phyloP scores from a whole-genome alignment of 2,888 invertebrate genomes.

The Heteromyza rotundicornis region DNA sequence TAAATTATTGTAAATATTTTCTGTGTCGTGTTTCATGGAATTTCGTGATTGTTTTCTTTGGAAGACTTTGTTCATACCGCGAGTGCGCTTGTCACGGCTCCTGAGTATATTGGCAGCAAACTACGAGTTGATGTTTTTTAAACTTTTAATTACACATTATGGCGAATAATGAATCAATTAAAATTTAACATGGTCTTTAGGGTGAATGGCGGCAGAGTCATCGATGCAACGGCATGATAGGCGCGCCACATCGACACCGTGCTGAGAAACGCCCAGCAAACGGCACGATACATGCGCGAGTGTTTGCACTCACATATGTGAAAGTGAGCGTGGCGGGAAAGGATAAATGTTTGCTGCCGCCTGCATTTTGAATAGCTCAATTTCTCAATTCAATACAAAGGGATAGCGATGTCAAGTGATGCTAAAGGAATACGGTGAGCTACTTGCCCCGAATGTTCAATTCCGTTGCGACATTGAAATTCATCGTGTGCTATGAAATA shows the following conservation, averaged over 20 bases:
- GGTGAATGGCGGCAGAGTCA: neutral
- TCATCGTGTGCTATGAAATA: too few species aligned
- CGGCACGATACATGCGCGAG: neutral
- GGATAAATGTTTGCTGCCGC: slow-evolving; percentile 1
- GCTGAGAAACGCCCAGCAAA: neutral
- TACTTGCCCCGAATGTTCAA: too few species aligned
- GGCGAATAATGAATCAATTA: slow-evolving; percentile 43
- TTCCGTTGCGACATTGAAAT: too few species aligned
- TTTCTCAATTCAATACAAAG: neutral
- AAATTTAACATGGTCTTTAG: slow-evolving; percentile 33
- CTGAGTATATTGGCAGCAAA: neutral
- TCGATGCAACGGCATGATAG: neutral
- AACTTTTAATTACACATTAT: slow-evolving; percentile 41
- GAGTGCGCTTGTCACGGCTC: neutral
- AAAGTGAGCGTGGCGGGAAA: neutral
- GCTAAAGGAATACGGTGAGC: too few species aligned
- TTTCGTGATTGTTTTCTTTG: neutral
- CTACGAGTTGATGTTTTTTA: neutral
- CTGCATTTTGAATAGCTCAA: slow-evolving; percentile 16
- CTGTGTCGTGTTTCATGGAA: neutral
- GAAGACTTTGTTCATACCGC: neutral
- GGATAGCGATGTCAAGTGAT: too few species aligned
- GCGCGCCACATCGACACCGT: neutral
- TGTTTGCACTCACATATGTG: neutral
- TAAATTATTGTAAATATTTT: slow-evolving; percentile 26